These are phyloP conservation scores for Saturnia pavonia DNA, from an alignment of 2,888 invertebrate genomes.

Conservation along the genomic window DNA sequence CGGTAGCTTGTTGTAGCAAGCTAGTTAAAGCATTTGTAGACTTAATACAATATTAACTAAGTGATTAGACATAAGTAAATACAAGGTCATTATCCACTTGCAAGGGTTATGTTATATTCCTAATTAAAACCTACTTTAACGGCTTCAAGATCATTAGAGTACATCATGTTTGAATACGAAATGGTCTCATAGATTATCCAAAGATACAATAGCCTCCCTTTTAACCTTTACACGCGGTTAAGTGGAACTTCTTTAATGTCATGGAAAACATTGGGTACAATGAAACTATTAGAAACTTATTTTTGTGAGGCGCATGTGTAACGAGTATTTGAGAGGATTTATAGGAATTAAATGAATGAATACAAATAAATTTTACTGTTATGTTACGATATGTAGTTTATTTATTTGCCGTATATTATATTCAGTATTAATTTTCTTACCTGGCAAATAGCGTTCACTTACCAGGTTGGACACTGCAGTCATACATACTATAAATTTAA, in stretches of 20 bases:
- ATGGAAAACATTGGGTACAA: too few species aligned
- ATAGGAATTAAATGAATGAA: not conserved
- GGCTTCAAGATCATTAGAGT: not conserved
- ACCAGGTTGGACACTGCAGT: not conserved
- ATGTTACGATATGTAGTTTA: not conserved
- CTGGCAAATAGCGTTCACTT: not conserved
- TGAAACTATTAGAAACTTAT: not conserved
- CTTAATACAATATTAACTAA: slow-evolving; percentile 53
- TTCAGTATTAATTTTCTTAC: not conserved
- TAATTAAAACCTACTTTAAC: not conserved
- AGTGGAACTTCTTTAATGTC: too few species aligned
- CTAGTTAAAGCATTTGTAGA: slow-evolving; percentile 80
- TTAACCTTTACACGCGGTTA: too few species aligned
- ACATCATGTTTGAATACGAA: too few species aligned
- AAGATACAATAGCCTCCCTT: too few species aligned
- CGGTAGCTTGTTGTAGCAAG: slow-evolving; percentile 76
- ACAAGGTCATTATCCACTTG: slow-evolving; percentile 26
- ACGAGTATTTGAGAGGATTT: too few species aligned
- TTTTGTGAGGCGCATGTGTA: not conserved
- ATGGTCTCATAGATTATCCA: too few species aligned
- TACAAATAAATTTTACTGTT: not conserved
- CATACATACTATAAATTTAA: not conserved
- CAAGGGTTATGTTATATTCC: slow-evolving; percentile 25
- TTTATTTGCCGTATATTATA: not conserved
- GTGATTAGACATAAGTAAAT: slow-evolving; percentile 50